A percentile compares a stretch with the other conserved stretches of the same genome.
These are phyloP conservation scores for Tapirus terrestris DNA, from an alignment of 2,113 vertebrate species.

Conservation along the genomic window DNA sequence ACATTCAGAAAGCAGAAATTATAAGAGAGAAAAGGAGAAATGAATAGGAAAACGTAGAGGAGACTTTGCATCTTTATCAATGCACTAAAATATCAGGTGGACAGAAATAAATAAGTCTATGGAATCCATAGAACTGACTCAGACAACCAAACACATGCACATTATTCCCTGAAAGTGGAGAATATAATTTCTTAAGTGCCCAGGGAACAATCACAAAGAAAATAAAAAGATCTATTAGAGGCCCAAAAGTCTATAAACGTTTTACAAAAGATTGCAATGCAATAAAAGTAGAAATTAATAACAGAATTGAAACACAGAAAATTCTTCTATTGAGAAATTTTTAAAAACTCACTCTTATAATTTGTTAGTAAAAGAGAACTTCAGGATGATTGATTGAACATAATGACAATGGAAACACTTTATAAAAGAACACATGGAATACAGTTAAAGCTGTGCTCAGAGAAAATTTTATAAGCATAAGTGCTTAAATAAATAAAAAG, in stretches of 20 bases:
- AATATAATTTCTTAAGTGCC: background rate
- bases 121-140: background rate
- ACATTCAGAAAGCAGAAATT: background rate
- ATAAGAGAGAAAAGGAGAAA: background rate
- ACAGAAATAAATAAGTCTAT: background rate
- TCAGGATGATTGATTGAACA: background rate
- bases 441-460: background rate
- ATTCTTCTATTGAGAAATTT: background rate
- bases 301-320: slow-evolving; percentile 4
- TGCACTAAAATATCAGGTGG: background rate
- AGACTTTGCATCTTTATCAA: background rate
- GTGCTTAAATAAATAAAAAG: background rate
- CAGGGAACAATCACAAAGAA: background rate
- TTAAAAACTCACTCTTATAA: background rate
- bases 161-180: background rate
- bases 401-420: background rate
- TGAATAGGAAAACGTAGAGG: background rate
- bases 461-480: background rate
- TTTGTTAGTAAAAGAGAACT: background rate
- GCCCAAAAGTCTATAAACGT: background rate
- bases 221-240: background rate
- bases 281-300: background rate
- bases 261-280: background rate
- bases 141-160: background rate
- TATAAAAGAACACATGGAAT: background rate